A percentile compares a stretch with the other conserved stretches of the same genome.
Conservation (phyloP, 2,113 vertebrate species). For the Forbesichthys papilliferus region DNA sequence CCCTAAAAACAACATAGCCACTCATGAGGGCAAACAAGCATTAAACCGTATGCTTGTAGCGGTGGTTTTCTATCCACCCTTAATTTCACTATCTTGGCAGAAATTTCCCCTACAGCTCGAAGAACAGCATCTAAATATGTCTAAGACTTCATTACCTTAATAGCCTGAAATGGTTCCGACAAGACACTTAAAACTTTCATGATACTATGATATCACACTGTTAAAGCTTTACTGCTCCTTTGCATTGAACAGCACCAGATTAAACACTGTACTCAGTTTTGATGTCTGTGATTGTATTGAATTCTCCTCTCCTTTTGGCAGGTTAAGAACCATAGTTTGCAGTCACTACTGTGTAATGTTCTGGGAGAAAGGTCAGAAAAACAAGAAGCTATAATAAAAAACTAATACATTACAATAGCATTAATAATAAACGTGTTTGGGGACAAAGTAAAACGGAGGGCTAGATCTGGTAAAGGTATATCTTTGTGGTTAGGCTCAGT, state of each 20-base stretch:
- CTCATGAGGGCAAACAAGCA: too few relatives aligned
- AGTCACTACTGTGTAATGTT: neutral
- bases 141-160: neutral
- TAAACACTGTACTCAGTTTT: neutral
- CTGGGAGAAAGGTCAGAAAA: too few relatives aligned
- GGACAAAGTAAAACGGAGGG: too few relatives aligned
- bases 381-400: too few relatives aligned
- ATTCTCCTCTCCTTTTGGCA: conserved; percentile 9
- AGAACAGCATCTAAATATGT: neutral
- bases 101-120: neutral
- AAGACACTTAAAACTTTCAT: neutral
- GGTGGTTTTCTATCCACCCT: neutral
- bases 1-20: too few relatives aligned
- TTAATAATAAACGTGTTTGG: too few relatives aligned
- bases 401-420: too few relatives aligned
- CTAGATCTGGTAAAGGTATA: too few relatives aligned
- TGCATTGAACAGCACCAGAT: neutral
- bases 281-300: neutral
- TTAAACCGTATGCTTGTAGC: neutral
- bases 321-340: conserved; percentile 25
- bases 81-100: neutral
- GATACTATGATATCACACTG: neutral
- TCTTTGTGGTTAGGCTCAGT: too few relatives aligned
- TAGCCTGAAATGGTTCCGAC: neutral
- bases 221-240: neutral